phyloP scores from a whole-genome alignment of 2,797 vertebrate species.

The Myiothlypis chrysogaster region DNA sequence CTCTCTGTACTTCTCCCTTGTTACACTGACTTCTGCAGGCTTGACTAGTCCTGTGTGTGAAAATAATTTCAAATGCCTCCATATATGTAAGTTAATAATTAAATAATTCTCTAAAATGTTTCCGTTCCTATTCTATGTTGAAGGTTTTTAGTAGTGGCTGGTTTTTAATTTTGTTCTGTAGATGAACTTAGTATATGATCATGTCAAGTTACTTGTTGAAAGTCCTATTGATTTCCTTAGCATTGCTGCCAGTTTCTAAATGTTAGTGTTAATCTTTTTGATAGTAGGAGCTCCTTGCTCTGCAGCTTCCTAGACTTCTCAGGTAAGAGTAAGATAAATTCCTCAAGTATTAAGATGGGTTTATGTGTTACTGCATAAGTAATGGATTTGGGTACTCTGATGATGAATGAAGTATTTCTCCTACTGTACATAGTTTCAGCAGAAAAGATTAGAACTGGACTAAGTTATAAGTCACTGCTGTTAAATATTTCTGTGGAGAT shows the following conservation, averaged over 20 bases:
- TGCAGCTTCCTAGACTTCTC: not conserved
- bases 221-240: constrained; percentile 71
- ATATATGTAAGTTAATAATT: not conserved
- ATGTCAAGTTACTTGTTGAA: constrained; percentile 33
- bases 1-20: not conserved
- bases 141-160: not conserved
- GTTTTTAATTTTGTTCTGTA: not conserved
- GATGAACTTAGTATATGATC: not conserved
- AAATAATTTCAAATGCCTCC: not conserved
- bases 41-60: not conserved
- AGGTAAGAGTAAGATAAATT: not conserved
- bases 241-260: constrained; percentile 71
- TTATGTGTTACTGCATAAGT: not conserved
- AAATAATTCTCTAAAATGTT: not conserved
- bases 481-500: not conserved
- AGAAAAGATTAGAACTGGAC: not conserved
- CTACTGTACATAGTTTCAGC: accelerated
- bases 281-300: constrained; percentile 47
- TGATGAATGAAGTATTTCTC: not conserved
- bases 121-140: accelerated
- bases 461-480: not conserved
- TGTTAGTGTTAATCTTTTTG: constrained; percentile 75
- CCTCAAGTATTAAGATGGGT: not conserved
- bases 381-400: not conserved
- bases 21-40: not conserved